phyloP scores from a whole-genome alignment of 2,113 vertebrate genomes.

The Papio anubis region DNA sequence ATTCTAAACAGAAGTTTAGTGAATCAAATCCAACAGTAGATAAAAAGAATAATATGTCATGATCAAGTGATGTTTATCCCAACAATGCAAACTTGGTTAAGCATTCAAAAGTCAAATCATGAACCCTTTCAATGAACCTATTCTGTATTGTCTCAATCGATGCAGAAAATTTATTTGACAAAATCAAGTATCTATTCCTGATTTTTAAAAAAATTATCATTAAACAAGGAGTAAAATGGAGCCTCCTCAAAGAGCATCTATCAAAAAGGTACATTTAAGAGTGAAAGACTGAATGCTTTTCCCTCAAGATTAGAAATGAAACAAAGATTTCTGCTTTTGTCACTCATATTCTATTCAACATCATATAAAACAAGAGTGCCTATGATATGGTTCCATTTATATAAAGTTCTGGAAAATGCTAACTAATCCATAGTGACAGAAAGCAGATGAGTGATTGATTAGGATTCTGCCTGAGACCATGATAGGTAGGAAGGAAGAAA shows the following conservation, averaged over 20 bases:
- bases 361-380: no score
- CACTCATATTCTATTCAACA: not conserved
- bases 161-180: not conserved
- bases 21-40: not conserved
- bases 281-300: not conserved
- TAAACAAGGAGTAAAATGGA: not conserved
- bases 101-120: not conserved
- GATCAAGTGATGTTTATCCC: not conserved
- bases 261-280: not conserved
- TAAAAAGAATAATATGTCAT: not conserved
- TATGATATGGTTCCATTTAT: not conserved
- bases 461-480: not conserved
- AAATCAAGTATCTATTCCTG: not conserved
- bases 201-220: not conserved
- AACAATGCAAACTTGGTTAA: not conserved
- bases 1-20: not conserved
- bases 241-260: not conserved
- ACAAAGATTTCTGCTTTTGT: not conserved
- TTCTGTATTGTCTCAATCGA: not conserved
- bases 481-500: not conserved
- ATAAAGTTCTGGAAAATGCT: conserved; percentile 27
- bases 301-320: not conserved
- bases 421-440: not conserved
- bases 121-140: not conserved
- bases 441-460: not conserved